phyloP scores from a whole-genome alignment of 2,113 vertebrate genomes.

The Hystrix brachyura region DNA sequence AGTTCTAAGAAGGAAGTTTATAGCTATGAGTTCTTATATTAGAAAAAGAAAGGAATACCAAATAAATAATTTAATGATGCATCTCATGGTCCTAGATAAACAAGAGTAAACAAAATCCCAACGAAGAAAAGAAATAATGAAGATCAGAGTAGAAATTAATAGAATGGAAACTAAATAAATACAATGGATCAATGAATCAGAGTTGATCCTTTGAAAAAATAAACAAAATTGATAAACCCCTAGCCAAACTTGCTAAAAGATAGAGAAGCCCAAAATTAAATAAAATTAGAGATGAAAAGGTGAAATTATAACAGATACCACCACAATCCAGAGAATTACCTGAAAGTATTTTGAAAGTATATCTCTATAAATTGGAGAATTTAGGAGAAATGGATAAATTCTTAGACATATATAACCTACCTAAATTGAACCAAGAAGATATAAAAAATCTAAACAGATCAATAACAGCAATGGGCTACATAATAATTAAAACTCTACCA shows the following conservation, averaged over 20 bases:
- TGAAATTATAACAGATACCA: background rate
- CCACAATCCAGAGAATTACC: background rate
- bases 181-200: background rate
- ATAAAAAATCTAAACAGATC: background rate
- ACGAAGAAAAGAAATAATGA: background rate
- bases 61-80: too few species aligned
- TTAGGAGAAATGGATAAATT: background rate
- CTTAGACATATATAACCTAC: background rate
- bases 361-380: background rate
- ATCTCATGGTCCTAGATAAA: too few species aligned
- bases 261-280: background rate
- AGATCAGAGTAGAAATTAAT: background rate
- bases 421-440: background rate
- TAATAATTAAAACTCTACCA: background rate
- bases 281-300: background rate
- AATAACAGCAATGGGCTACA: background rate
- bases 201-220: background rate
- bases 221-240: background rate
- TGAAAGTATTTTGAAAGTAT: background rate
- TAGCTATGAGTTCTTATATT: too few species aligned
- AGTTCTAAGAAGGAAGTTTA: too few species aligned
- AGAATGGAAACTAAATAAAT: background rate
- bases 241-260: background rate
- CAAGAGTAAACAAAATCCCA: background rate
- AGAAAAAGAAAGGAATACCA: too few species aligned